Evolutionary conservation across 2,113 vertebrate species (phyloP).

Genomic region (Sisor rabdophorus): DNA sequence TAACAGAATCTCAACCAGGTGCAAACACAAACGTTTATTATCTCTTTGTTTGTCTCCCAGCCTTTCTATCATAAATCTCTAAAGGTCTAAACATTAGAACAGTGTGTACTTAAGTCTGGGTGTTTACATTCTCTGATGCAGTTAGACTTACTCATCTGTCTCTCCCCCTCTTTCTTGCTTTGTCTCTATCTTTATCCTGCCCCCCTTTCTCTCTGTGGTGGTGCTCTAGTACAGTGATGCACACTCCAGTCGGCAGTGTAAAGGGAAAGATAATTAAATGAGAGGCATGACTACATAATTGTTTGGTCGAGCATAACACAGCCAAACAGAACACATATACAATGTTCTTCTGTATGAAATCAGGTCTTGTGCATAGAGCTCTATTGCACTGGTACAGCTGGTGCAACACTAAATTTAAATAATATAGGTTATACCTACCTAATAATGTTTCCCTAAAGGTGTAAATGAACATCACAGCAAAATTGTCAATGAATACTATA

Average conservation of each 20-base stretch:
- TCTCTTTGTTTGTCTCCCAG: not conserved
- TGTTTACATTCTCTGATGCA: conserved; percentile 48
- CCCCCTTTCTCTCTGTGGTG: conserved; percentile 8
- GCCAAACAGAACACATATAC: conserved; percentile 1
- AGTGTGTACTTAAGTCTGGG: conserved; percentile 34
- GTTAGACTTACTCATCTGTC: conserved; percentile 22
- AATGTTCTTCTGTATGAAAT: conserved; percentile 1
- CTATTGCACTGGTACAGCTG: not conserved
- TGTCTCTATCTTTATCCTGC: not conserved
- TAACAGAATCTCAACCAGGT: not conserved
- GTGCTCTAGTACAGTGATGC: conserved; percentile 26
- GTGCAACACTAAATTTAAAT: not conserved
- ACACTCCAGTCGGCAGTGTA: conserved; percentile 24
- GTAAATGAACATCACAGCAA: not conserved
- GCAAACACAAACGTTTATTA: not conserved
- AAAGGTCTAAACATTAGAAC: conserved; percentile 43
- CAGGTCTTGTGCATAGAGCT: not conserved
- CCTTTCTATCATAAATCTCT: conserved; percentile 41
- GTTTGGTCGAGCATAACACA: conserved; percentile 18
- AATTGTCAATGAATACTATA: not conserved
- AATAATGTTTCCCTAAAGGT: not conserved
- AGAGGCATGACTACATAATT: conserved; percentile 16
- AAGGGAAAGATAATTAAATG: conserved; percentile 31
- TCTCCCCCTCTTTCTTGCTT: conserved; percentile 28
- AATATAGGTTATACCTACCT: not conserved